Evolutionary conservation across 2,797 vertebrate genomes (phyloP).

Genomic region (Synanceia verrucosa): DNA sequence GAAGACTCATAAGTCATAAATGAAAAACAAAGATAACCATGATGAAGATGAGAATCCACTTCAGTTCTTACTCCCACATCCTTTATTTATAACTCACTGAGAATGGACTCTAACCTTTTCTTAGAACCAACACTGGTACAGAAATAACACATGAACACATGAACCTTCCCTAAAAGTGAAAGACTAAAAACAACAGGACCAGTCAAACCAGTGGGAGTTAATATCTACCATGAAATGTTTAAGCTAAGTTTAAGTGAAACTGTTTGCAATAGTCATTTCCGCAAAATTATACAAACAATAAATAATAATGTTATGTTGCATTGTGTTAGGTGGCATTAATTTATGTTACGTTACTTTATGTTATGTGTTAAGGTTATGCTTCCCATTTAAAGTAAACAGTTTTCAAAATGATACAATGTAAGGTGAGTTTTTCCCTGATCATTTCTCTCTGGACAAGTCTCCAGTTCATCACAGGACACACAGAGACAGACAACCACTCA

Average conservation of each 20-base stretch:
- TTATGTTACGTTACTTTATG: not conserved
- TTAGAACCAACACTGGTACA: not conserved
- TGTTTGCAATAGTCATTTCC: not conserved
- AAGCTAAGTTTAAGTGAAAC: no score
- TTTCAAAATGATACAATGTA: not conserved
- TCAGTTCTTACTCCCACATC: slow-evolving; percentile 9
- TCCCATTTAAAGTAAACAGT: no score
- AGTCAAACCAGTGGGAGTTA: not conserved
- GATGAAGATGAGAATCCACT: slow-evolving; percentile 27
- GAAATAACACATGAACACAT: slow-evolving; percentile 4
- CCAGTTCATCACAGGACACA: no score
- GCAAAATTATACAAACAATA: not conserved
- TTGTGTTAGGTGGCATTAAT: not conserved
- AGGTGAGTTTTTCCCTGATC: not conserved
- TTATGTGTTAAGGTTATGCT: not conserved
- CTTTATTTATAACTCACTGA: slow-evolving; percentile 11
- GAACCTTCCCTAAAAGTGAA: not conserved
- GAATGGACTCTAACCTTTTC: slow-evolving; percentile 5
- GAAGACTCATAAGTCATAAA: slow-evolving; percentile 24
- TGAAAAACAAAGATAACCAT: not conserved
- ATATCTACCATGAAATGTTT: not conserved
- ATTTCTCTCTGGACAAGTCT: no score
- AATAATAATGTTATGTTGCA: not conserved
- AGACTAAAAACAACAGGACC: not conserved
- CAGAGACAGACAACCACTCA: no score